Evolutionary conservation across 2,113 vertebrate genomes (phyloP).

Genomic region (Dunckerocampus dactyliophorus): DNA sequence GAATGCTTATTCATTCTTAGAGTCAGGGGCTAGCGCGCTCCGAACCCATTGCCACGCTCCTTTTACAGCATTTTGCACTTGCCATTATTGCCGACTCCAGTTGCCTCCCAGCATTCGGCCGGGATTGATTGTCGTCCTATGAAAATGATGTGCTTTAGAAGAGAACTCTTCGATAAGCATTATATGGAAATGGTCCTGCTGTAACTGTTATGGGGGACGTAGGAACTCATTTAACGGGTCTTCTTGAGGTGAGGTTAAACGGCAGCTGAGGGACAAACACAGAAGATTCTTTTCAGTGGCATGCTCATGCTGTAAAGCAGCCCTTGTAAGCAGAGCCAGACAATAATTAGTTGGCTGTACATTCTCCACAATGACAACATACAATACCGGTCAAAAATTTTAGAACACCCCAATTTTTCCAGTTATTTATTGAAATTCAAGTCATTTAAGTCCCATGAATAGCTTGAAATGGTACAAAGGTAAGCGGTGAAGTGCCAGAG

Average conservation of each 20-base stretch:
- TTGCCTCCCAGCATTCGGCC: slow-evolving; percentile 42
- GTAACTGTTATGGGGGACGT: slow-evolving; percentile 32
- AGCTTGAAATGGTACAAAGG: too few relatives aligned
- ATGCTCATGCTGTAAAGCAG: too few relatives aligned
- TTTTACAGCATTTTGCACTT: slow-evolving; percentile 96
- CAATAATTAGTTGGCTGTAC: too few relatives aligned
- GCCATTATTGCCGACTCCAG: slow-evolving; percentile 67
- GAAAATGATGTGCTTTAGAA: slow-evolving; percentile 59
- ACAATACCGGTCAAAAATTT: too few relatives aligned
- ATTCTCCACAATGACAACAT: too few relatives aligned
- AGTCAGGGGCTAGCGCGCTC: slow-evolving; percentile 79
- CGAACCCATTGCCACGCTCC: slow-evolving; percentile 75
- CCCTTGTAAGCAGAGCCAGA: too few relatives aligned
- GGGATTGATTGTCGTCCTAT: slow-evolving; percentile 58
- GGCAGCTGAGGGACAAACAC: background rate
- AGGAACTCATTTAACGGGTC: slow-evolving; percentile 21
- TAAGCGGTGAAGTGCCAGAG: too few relatives aligned
- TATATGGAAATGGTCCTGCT: slow-evolving; percentile 56
- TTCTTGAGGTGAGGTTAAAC: slow-evolving; percentile 30
- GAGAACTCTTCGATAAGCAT: slow-evolving; percentile 54
- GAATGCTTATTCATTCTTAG: slow-evolving; percentile 93
- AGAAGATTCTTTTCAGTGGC: too few relatives aligned
- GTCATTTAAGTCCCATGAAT: too few relatives aligned
- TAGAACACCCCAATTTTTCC: too few relatives aligned
- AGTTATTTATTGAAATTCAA: too few relatives aligned